Conservation (phyloP, 2,797 vertebrate species). For the Phoeniculus purpureus region DNA sequence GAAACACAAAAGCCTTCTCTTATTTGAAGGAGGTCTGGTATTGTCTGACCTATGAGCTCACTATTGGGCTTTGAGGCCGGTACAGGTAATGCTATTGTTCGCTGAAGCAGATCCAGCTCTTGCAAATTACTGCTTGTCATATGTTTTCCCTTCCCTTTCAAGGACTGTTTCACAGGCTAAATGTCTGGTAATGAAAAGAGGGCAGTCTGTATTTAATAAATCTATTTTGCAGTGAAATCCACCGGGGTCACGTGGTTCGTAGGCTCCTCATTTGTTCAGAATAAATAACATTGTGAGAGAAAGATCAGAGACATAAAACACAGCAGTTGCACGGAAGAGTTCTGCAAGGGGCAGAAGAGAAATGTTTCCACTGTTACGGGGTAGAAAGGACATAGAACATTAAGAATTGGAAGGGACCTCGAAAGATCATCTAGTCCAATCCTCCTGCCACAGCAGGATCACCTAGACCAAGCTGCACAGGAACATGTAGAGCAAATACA, state of each 20-base stretch:
- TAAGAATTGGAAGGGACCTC: too few species aligned
- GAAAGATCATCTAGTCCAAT: too few species aligned
- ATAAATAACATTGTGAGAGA: slow-evolving; percentile 41
- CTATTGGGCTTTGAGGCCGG: slow-evolving; percentile 37
- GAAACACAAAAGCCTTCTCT: slow-evolving; percentile 31
- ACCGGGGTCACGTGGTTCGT: slow-evolving; percentile 38
- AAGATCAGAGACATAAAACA: neutral
- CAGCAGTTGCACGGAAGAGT: neutral
- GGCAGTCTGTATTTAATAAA: slow-evolving; percentile 68
- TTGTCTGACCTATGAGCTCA: slow-evolving; percentile 59
- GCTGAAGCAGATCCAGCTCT: slow-evolving; percentile 66
- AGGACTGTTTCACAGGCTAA: slow-evolving; percentile 65
- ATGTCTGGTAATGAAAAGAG: slow-evolving; percentile 68
- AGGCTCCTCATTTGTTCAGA: neutral
- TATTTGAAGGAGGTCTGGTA: slow-evolving; percentile 23
- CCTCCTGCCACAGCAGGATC: too few species aligned
- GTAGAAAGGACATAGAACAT: neutral
- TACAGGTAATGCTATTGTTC: slow-evolving; percentile 65
- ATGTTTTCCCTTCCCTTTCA: slow-evolving; percentile 63
- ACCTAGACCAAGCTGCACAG: too few species aligned
- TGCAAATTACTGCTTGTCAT: slow-evolving; percentile 70
- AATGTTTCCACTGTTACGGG: neutral
- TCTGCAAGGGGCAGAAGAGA: neutral
- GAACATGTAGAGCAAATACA: neutral
- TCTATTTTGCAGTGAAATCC: slow-evolving; percentile 64